Base-by-base conservation (phyloP, 35 echinoderm and acorn worm genomes). In the Lytechinus pictus region DNA sequence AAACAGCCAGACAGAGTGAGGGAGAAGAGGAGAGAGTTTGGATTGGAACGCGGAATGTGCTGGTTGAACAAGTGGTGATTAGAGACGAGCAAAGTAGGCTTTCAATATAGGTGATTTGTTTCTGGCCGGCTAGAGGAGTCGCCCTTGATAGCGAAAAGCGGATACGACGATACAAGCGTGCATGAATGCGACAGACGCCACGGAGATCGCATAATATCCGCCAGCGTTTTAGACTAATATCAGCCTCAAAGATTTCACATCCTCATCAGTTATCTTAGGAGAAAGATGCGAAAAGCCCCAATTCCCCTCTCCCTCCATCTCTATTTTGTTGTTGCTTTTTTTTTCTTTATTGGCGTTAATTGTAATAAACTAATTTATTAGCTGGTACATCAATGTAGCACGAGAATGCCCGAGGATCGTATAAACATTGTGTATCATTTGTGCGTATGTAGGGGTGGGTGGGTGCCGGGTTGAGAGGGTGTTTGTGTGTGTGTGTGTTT, bases 81-180 rank as follows among this genome's bases (percentile, higher is more conserved):
- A 90, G 88, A 90, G 88, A 90, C 11, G 10, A 27, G 66, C 29
- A 54, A 90, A 90, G 88, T 33, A 12, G 66, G 27, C 88, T 90
- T 44, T 90, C 10, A 90, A 90, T 90, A 33, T 90, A 33, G 88
- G 88, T 90, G 88, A 90, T 90, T 90, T 90, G 88, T 90, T 90
- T 79, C 52, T 90, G 88, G 88, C 88, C 28, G 29, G 88, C 88
- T 52, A 90, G 28, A 7, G 88, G 88, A 90, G 28, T 90, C 88
- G 88, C 88, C 88, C 88, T 90, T 90, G 88, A 90, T 90, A 90
- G 28, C 33, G 29, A 14, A 90, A 90, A 90, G 88, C 88, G 88
- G 88, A 90, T 90, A 54, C 52, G 28, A 44, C 28, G 52, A 90
- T 90, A 90, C 88, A 90, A 90, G 88, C 28, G n/a, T 13, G 52